Base-by-base conservation (phyloP, 1,140 invertebrate species). In the Oryctes rhinoceros region DNA sequence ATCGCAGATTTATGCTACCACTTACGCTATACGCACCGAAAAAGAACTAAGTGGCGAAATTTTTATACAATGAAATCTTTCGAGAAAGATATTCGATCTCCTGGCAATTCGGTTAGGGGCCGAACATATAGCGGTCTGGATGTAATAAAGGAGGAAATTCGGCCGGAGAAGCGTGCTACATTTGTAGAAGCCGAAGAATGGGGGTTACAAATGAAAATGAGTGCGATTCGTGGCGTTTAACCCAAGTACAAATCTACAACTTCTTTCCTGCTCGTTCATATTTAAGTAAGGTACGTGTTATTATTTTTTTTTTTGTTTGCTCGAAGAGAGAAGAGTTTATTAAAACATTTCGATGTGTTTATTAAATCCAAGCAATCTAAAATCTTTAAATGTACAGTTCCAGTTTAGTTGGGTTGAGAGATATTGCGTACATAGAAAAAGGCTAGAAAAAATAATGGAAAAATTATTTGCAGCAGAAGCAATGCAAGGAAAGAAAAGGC, bases 131-230 rank as follows among this genome's bases (percentile, higher is more conserved):
- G 13, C 65, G 24, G 65, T 35, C 65, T 30, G 37, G 37, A 71
- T 71, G 65, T 71, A 71, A 71, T 35, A 35, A 35, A 15, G 15
- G 65, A 5, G 24, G 24, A 37, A 71, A 71, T 71, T 71, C 35
- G 1, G 35, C 24, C 30, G 24, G 20, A 71, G 65, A 35, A 20
- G 53, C 15, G 15, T 24, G 62, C 11, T 71, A 35, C 65, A 30
- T 71, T 37, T 71, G 24, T 71, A 71, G 24, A 10, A 24, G 65
- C 15, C 30, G 35, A 37, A 71, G 65, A 71, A 71, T 71, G 65
- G 13, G 24, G 65, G 65, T 71, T 35, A 71, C 65, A 71, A 71
- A 71, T 71, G 65, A 71, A 71, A 71, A 71, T 71, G 65, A 35
- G 65, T 30, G 9, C 65, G 24, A 37, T 71, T 71, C 20, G 65